A percentile compares a stretch with the other conserved stretches of the same genome.
Evolutionary conservation across 2,797 vertebrate genomes (phyloP).

Genomic region (Todus mexicanus): DNA sequence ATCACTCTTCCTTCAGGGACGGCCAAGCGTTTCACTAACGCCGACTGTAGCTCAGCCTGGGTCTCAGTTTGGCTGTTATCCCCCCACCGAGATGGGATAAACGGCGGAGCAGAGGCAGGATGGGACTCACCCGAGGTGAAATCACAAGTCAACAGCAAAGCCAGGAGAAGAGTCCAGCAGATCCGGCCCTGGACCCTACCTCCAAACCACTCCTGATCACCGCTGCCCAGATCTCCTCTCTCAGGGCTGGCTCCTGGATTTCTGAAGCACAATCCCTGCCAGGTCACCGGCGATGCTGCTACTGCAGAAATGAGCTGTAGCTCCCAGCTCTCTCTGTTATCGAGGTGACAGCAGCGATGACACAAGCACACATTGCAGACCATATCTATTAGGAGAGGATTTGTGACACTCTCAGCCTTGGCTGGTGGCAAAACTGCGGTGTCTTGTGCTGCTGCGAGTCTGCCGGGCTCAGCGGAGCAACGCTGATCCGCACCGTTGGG

Average conservation of each 20-base stretch:
- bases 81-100: accelerated
- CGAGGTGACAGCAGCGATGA: not conserved
- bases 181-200: not conserved
- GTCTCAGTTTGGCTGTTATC: not conserved
- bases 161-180: not conserved
- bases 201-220: not conserved
- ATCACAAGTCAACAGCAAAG: not conserved
- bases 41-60: not conserved
- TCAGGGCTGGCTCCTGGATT: not conserved
- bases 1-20: not conserved
- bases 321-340: not conserved
- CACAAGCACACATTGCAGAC: not conserved
- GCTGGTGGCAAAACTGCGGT: not conserved
- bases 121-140: not conserved
- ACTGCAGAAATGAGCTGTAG: not conserved
- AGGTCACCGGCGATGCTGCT: not conserved
- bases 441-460: not conserved
- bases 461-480: not conserved
- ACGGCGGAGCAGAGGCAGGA: not conserved
- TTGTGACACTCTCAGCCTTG: not conserved
- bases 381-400: not conserved
- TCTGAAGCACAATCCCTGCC: not conserved
- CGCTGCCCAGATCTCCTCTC: not conserved
- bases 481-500: not conserved
- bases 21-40: not conserved